phyloP scores from a whole-genome alignment of 2,797 vertebrate genomes.

The Emys orbicularis region DNA sequence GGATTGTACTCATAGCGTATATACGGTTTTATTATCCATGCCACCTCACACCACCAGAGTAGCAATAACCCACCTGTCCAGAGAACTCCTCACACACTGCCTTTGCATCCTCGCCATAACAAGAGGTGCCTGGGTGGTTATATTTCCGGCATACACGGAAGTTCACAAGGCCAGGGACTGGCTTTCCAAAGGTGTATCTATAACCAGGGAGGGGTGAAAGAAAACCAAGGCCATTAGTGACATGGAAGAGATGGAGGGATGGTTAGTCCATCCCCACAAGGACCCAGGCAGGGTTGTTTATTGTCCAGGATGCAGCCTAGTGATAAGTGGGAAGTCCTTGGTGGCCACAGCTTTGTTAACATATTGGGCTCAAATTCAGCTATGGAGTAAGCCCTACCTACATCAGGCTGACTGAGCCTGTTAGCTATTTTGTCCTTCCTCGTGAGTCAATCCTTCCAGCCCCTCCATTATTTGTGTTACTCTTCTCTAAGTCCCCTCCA shows the following conservation, averaged over 20 bases:
- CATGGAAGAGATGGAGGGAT: background rate
- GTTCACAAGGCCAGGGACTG: conserved; percentile 73
- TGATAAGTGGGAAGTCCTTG: background rate
- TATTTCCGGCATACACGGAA: conserved; percentile 77
- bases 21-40: background rate
- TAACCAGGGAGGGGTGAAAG: background rate
- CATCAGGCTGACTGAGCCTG: background rate
- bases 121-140: rapidly evolving
- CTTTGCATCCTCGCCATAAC: conserved; percentile 53
- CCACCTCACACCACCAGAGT: background rate
- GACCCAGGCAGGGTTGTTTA: background rate
- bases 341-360: background rate
- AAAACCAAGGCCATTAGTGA: background rate
- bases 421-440: background rate
- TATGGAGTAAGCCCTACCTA: background rate
- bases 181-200: conserved; percentile 83
- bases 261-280: background rate
- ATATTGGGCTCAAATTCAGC: background rate
- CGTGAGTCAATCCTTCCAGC: background rate
- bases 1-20: background rate
- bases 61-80: conserved; percentile 65
- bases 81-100: conserved; percentile 79
- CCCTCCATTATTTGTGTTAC: background rate
- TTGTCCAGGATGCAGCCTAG: background rate
- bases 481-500: background rate